Evolutionary conservation across 2,888 invertebrate genomes (phyloP), one percentile per base, ranked within the genome.

Genomic region (Drosophila eohydei): DNA sequence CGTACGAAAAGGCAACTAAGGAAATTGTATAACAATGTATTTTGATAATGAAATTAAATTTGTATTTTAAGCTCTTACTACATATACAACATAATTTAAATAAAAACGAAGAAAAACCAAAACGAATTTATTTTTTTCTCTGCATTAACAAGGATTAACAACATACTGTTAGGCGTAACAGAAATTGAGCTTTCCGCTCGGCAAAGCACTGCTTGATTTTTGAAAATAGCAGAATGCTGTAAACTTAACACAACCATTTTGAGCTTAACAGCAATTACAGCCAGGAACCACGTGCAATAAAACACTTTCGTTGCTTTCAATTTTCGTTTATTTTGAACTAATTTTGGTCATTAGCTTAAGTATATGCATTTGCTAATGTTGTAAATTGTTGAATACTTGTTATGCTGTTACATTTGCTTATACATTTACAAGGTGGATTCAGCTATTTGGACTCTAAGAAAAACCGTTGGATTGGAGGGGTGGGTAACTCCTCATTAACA

Each of bases 11-110:
- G 71, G 71, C 59, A 76, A 81, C 71, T 88, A 83, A 86, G 87
- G 63, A 89, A 88, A 86, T 87, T 86, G 85, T 86, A 86, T 86
- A 86, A 86, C 85, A 86, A 86, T 86, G 87, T 86, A 86, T 86
- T 86, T 86, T 86, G 85, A 88, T 86, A 86, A 89, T 77, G 79
- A 83, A 88, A 88, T 81, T 54, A 79, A 88, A 83, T 83, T 87
- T 88, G 78, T 88, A 88, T 88, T 87, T 78, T 89, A 84, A 85
- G 83, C 76, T 83, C 75, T 81, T 76, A 76, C 76, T 85, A 85
- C 67, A 81, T 83, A 86, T 83, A 85, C 86, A 88, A 71, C 61
- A 79, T 84, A 88, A 80, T 84, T 85, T 82, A 83, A 83, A 83
- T 78, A 83, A 84, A 83, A 80, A 59, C 50, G 48, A 57, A 55